These are phyloP conservation scores for Neotoxoptera formosana DNA, from an alignment of 1,140 invertebrate species.

Conservation along the genomic window DNA sequence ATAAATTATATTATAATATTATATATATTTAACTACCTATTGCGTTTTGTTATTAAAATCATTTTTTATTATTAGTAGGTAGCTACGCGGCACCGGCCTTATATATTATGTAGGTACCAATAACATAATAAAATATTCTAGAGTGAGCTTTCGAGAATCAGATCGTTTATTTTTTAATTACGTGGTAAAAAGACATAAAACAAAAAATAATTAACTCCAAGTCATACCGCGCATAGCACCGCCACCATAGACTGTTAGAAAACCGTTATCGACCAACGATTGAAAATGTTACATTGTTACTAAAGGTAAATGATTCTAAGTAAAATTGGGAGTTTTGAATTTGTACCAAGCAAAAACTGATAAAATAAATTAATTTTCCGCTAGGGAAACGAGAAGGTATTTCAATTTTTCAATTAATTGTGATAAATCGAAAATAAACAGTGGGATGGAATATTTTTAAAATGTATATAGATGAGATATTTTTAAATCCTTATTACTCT, in stretches of 20 bases:
- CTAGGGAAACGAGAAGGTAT: background rate
- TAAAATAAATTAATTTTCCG: background rate
- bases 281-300: background rate
- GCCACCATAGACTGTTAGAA: background rate
- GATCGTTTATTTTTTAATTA: slow-evolving; percentile 12
- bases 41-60: background rate
- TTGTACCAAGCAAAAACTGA: background rate
- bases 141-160: background rate
- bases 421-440: slow-evolving; percentile 1
- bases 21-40: background rate
- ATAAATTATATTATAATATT: background rate
- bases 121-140: background rate
- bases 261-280: background rate
- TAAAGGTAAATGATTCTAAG: background rate
- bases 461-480: background rate
- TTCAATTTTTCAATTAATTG: background rate
- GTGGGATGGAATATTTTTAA: background rate
- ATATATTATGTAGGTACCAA: background rate
- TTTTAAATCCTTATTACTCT: background rate
- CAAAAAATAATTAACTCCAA: slow-evolving; percentile 16
- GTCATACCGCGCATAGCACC: background rate
- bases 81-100: background rate
- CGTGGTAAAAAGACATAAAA: background rate
- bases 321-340: background rate
- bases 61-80: background rate